phyloP scores from a whole-genome alignment of 2,113 vertebrate genomes.

The Austrofundulus limnaeus region DNA sequence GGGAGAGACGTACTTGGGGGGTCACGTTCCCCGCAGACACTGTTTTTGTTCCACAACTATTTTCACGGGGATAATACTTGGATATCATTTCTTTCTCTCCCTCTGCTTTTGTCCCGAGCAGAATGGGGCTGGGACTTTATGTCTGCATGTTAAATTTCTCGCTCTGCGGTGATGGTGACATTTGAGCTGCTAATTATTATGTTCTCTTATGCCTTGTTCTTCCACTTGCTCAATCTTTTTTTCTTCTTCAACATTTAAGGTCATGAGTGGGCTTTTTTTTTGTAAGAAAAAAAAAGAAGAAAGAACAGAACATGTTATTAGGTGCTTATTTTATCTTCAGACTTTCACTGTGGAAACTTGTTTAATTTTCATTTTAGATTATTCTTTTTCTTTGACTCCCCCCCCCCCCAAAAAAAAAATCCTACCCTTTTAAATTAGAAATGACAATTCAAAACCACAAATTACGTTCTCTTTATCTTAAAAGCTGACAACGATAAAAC shows the following conservation, averaged over 20 bases:
- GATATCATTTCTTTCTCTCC: constrained; percentile 2
- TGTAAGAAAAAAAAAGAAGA: constrained; percentile 13
- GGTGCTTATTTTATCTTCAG: constrained; percentile 48
- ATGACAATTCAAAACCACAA: constrained; percentile 36
- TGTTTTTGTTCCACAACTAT: constrained; percentile 35
- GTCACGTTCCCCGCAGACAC: constrained; percentile 42
- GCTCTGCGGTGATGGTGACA: constrained; percentile 60
- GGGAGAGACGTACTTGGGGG: constrained; percentile 24
- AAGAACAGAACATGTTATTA: constrained; percentile 57
- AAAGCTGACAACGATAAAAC: constrained; percentile 32
- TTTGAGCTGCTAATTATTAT: constrained; percentile 71
- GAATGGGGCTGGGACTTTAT: constrained; percentile 33
- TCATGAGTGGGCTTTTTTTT: constrained; percentile 38
- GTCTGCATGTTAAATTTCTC: constrained; percentile 55
- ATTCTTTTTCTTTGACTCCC: constrained; percentile 12
- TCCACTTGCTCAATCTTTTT: constrained; percentile 49
- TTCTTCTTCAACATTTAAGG: constrained; percentile 53
- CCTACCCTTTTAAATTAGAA: constrained; percentile 53
- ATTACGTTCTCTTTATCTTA: constrained; percentile 59
- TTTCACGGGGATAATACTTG: constrained; percentile 13
- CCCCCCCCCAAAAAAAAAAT: constrained; percentile 4
- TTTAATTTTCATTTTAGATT: constrained; percentile 55
- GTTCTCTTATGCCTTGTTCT: constrained; percentile 58
- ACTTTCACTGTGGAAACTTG: constrained; percentile 40
- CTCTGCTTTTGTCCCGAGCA: constrained; percentile 24